These are phyloP conservation scores for Plusia festucae DNA, from an alignment of 2,888 invertebrate genomes.

Conservation along the genomic window DNA sequence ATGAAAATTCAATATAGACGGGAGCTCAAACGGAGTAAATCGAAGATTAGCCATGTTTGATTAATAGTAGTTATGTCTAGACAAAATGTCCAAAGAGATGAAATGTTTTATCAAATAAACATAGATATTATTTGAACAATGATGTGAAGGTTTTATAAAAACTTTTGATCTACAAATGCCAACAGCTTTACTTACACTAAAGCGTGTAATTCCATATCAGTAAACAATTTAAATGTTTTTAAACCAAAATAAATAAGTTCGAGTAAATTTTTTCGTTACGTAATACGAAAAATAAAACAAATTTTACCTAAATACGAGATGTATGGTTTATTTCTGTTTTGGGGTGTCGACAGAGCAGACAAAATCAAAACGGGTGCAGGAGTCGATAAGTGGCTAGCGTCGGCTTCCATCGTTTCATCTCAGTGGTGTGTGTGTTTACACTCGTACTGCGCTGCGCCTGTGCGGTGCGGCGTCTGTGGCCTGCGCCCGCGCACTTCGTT, in stretches of 20 bases:
- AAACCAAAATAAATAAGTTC: too few relatives aligned
- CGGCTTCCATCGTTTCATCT: slow-evolving; percentile 82
- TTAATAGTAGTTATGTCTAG: too few relatives aligned
- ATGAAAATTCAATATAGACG: not conserved
- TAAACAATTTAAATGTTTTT: too few relatives aligned
- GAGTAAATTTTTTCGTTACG: too few relatives aligned
- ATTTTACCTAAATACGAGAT: slow-evolving; percentile 52
- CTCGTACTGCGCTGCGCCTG: slow-evolving; percentile 63
- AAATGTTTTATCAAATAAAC: not conserved
- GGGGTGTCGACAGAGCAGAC: slow-evolving; percentile 82
- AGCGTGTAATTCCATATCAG: too few relatives aligned
- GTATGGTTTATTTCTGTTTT: slow-evolving; percentile 80
- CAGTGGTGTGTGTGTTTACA: slow-evolving; percentile 78
- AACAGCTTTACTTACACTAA: too few relatives aligned
- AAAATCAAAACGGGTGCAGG: slow-evolving; percentile 82
- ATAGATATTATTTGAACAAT: too few relatives aligned
- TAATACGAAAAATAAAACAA: not conserved
- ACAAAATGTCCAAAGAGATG: not conserved
- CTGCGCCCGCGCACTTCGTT: slow-evolving; percentile 67
- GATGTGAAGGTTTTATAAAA: too few relatives aligned
- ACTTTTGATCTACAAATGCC: too few relatives aligned
- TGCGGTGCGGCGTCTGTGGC: slow-evolving; percentile 57
- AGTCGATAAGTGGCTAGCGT: slow-evolving; percentile 86
- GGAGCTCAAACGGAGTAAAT: not conserved
- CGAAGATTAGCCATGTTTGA: not conserved